A percentile compares a stretch with the other conserved stretches of the same genome.
Conservation (phyloP, 37 sponge, comb jelly and placozoan genomes). For the Spongilla lacustris region DNA sequence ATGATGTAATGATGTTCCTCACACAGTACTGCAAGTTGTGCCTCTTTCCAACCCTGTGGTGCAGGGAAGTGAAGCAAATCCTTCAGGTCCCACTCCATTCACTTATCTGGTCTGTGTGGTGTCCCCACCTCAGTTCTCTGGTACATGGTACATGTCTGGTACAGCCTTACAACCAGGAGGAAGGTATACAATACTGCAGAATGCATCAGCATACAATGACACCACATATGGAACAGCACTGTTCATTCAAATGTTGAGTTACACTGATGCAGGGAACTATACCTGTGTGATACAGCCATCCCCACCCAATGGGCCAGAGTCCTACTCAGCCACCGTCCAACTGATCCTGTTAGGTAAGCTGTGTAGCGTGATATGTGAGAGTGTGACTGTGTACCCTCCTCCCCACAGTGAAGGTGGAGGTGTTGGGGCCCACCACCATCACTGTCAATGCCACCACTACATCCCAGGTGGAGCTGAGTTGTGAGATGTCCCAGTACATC, state of each 20-base stretch:
- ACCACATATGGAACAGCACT: not conserved
- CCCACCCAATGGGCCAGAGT: not conserved
- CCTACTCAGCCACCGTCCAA: not conserved
- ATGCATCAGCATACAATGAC: not conserved
- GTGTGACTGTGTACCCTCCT: not conserved
- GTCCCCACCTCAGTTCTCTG: not conserved
- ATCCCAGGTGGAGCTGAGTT: not conserved
- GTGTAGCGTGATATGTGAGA: not conserved
- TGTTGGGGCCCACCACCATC: not conserved
- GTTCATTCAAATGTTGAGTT: not conserved
- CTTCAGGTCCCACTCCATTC: not conserved
- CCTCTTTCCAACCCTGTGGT: not conserved
- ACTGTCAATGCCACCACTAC: not conserved
- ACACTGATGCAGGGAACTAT: slow-evolving; percentile 29
- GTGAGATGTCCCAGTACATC: not conserved
- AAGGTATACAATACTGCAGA: not conserved
- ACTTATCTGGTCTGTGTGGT: not conserved
- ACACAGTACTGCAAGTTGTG: not conserved
- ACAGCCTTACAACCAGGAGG: not conserved
- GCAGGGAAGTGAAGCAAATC: not conserved
- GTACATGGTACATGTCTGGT: not conserved
- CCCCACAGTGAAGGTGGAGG: not conserved
- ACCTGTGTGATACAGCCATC: slow-evolving; percentile 10
- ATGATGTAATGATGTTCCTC: not conserved
- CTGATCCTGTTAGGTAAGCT: not conserved